Evolutionary conservation across 2,888 invertebrate species (phyloP).

Genomic region (Bimastos eiseni): DNA sequence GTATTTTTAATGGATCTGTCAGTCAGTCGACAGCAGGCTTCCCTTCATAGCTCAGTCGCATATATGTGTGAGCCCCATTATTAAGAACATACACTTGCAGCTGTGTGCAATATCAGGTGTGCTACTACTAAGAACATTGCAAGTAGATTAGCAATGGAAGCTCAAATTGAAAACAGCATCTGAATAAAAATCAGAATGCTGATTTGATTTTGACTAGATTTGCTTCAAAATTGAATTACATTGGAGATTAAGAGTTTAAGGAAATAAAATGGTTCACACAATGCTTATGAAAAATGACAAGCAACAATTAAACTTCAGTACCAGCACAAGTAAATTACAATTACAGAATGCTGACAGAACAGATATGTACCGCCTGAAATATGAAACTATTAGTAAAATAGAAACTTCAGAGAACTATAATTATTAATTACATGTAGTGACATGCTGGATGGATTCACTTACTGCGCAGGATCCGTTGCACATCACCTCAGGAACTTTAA

Average conservation of each 20-base stretch:
- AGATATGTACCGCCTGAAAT: not conserved
- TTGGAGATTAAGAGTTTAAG: not conserved
- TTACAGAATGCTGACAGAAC: not conserved
- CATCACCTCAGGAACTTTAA: not conserved
- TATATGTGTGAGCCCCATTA: not conserved
- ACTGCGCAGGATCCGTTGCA: not conserved
- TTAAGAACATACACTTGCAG: not conserved
- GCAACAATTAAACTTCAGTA: not conserved
- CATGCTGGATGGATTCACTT: not conserved
- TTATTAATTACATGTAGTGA: not conserved
- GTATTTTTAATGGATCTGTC: not conserved
- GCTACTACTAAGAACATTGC: not conserved
- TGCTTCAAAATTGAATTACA: too few species aligned
- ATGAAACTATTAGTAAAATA: not conserved
- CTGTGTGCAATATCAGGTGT: not conserved
- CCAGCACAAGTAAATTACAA: not conserved
- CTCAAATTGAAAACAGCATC: not conserved
- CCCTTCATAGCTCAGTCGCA: not conserved
- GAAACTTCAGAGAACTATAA: not conserved
- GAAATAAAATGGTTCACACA: not conserved
- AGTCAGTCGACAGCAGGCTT: too few species aligned
- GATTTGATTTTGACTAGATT: not conserved
- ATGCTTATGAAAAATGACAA: not conserved
- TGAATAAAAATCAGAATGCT: not conserved
- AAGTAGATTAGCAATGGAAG: not conserved